Evolutionary conservation across 2,113 vertebrate genomes (phyloP).

Genomic region (Pelvicachromis taeniatus): DNA sequence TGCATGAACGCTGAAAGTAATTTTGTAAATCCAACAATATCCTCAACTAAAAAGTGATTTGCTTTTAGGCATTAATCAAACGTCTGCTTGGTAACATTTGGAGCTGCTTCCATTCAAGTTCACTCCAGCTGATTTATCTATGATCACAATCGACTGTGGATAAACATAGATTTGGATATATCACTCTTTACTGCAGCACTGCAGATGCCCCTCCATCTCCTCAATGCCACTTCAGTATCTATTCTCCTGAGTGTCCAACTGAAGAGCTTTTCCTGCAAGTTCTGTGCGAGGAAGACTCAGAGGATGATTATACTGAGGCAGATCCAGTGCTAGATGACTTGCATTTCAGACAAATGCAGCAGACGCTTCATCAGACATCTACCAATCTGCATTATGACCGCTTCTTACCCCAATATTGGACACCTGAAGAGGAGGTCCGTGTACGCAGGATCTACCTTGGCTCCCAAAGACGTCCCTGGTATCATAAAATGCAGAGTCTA

Average conservation of each 20-base stretch:
- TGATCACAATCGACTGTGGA: neutral
- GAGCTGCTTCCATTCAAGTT: neutral
- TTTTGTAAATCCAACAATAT: neutral
- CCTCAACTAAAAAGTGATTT: neutral
- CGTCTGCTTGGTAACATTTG: neutral
- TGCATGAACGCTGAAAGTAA: neutral
- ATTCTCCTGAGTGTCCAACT: neutral
- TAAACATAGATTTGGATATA: constrained; percentile 8
- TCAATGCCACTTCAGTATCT: neutral
- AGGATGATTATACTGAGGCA: constrained; percentile 72
- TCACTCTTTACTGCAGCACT: constrained; percentile 32
- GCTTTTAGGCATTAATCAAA: neutral
- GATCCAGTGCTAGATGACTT: constrained; percentile 86
- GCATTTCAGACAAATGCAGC: constrained; percentile 80
- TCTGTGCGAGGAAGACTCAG: constrained; percentile 44
- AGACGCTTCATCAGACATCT: constrained; percentile 68
- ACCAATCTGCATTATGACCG: constrained; percentile 72
- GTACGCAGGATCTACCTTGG: constrained; percentile 81
- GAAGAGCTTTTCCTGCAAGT: constrained; percentile 42
- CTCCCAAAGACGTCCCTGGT: constrained; percentile 87
- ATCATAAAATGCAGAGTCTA: constrained; percentile 88
- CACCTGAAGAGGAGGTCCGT: constrained; percentile 78
- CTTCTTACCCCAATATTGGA: constrained; percentile 84
- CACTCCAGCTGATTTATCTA: neutral
- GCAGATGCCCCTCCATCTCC: neutral